Evolutionary conservation across 1,140 invertebrate species (phyloP).

Genomic region (Scaptomyza hsui): DNA sequence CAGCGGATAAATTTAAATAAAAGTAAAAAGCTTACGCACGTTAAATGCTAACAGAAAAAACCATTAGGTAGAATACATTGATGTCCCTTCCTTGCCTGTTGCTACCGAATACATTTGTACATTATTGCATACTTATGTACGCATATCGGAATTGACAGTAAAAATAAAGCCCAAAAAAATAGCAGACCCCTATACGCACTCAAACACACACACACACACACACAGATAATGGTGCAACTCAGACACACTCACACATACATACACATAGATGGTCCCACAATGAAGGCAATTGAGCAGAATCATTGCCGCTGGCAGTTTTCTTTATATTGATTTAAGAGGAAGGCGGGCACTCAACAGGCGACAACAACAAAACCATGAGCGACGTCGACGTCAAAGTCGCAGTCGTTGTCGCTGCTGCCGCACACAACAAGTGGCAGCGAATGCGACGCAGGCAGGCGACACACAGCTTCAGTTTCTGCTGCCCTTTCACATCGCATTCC

Average conservation of each 20-base stretch:
- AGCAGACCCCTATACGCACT: conserved; percentile 20
- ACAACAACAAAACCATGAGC: conserved; percentile 13
- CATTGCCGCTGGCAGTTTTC: conserved; percentile 76
- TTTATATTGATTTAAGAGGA: conserved; percentile 44
- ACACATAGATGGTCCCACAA: conserved; percentile 43
- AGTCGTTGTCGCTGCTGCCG: conserved; percentile 9
- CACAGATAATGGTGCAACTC: background rate
- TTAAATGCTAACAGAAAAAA: conserved; percentile 54
- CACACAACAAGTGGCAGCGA: conserved; percentile 72
- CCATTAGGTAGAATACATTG: conserved; percentile 68
- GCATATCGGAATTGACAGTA: conserved; percentile 70
- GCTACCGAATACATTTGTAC: conserved; percentile 16
- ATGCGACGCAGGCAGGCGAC: conserved; percentile 3
- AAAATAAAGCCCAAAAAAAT: conserved; percentile 68
- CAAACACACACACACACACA: conserved; percentile 22
- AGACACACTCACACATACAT: conserved; percentile 1
- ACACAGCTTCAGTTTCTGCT: conserved; percentile 32
- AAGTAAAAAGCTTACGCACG: conserved; percentile 19
- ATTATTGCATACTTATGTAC: conserved; percentile 65
- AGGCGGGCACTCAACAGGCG: conserved; percentile 43
- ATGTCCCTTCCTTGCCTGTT: background rate
- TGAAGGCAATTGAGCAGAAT: conserved; percentile 81
- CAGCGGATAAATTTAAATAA: conserved; percentile 1
- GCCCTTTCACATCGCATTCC: conserved; percentile 44
- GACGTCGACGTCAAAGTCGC: background rate